These are phyloP conservation scores for Caenorhabditis wallacei DNA, from an alignment of 2,888 invertebrate genomes.

Conservation along the genomic window DNA sequence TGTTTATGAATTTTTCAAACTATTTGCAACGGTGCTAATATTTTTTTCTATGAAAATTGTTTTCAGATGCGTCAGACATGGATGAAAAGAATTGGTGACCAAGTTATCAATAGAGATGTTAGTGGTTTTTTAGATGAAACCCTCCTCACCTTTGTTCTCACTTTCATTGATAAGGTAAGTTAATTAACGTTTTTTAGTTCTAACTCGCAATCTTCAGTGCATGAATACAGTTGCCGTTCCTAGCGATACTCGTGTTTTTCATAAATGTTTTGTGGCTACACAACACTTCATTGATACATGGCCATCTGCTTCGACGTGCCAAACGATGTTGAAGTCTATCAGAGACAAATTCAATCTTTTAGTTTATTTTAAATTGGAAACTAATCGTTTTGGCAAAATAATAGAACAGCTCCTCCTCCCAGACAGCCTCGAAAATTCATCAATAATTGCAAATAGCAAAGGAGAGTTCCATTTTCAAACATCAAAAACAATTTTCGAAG, in stretches of 20 bases:
- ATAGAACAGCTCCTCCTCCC: conserved; percentile 54
- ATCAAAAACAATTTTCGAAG: conserved; percentile 53
- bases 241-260: conserved; percentile 76
- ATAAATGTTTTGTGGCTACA: conserved; percentile 70
- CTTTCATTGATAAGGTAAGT: conserved; percentile 77
- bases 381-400: conserved; percentile 64
- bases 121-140: conserved; percentile 76
- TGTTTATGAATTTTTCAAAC: too few relatives aligned
- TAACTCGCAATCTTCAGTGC: conserved; percentile 54
- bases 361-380: conserved; percentile 78
- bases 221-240: conserved; percentile 75
- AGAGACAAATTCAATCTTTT: conserved; percentile 77
- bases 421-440: conserved; percentile 30
- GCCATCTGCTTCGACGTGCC: conserved; percentile 55
- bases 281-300: conserved; percentile 71
- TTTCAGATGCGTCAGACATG: conserved; percentile 70
- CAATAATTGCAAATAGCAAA: not conserved
- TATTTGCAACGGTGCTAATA: too few relatives aligned
- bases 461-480: conserved; percentile 36
- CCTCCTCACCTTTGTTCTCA: conserved; percentile 75
- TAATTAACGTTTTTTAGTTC: not conserved
- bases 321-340: conserved; percentile 65
- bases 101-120: conserved; percentile 58
- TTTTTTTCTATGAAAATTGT: not conserved
- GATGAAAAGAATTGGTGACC: conserved; percentile 60